Base-by-base conservation (phyloP, 1,140 invertebrate species). In the Eupeodes corollae region DNA sequence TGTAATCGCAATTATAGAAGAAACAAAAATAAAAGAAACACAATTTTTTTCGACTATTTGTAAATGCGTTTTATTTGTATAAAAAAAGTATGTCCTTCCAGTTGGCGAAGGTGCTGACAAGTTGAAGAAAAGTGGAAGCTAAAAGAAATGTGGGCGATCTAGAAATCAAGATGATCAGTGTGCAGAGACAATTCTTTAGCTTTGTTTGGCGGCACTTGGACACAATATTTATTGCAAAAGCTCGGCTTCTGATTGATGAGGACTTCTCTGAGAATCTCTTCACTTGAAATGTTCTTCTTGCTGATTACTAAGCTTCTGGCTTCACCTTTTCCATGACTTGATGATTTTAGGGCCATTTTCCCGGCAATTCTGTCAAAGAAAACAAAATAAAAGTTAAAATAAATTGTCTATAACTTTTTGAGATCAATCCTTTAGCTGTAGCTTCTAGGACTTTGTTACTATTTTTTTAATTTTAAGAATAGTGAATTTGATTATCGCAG, bases 261-360 rank as follows among this genome's bases (percentile, higher is more conserved):
- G 10, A 67, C 51, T 46, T 67, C 63, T 0, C 32, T 46, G 1
- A 67, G 46, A 40, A 67, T 67, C 11, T 21, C 44, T 5, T 47
- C 40, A 30, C 54, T 46, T 39, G 34, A 44, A 6, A 61, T 48
- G 2, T 18, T 48, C 44, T 64, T 67, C 19, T 67, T 67, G 6
- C 54, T 58, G 0, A 78, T 61, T 5, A 76, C 63, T 34, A 78
- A 50, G 44, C 67, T 71, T 6, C 76, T 60, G 5, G 61, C 49
- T 3, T 67, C 59, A 0, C 65, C 73, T 12, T 64, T 63, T 0
- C 79, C 79, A 51, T 76, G 75, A 53, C 79, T 81, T 43, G 57
- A 71, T 8, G 75, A 79, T 8, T 74, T 74, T 8, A 83, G 61
- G 0, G 73, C 73, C 1, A 70, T 55, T 38, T 65, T 68, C 19